Percentiles rank a stretch among this genome's conserved stretches.
Evolutionary conservation across 2,888 invertebrate genomes (phyloP).

Genomic region (Calliphora vomitoria): DNA sequence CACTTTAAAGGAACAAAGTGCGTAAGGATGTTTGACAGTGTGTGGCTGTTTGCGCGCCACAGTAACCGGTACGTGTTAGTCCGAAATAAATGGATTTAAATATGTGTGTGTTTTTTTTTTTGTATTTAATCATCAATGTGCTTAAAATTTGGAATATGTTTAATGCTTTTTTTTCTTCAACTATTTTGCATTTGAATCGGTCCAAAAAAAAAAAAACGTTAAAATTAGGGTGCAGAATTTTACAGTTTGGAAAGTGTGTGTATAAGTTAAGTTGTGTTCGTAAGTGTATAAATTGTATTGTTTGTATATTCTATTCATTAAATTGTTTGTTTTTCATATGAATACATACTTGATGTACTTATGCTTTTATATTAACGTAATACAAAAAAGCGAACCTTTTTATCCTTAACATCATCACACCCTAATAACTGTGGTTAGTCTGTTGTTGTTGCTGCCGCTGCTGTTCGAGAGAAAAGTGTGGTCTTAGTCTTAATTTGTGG

Average conservation of each 20-base stretch:
- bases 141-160: conserved; percentile 66
- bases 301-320: conserved; percentile 65
- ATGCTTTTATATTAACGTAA: neutral
- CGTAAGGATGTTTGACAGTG: conserved; percentile 26
- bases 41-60: conserved; percentile 4
- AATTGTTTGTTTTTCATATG: conserved; percentile 58
- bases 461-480: conserved; percentile 31
- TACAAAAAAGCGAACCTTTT: conserved; percentile 28
- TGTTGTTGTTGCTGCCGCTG: conserved; percentile 2
- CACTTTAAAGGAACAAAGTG: conserved; percentile 30
- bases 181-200: neutral
- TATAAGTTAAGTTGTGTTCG: neutral
- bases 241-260: neutral
- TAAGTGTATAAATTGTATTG: conserved; percentile 18
- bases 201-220: neutral
- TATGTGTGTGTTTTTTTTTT: conserved; percentile 29
- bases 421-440: conserved; percentile 24
- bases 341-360: conserved; percentile 46
- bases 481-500: conserved; percentile 65
- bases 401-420: conserved; percentile 47
- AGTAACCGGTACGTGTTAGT: conserved; percentile 67
- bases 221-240: conserved; percentile 28
- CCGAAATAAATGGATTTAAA: conserved; percentile 74
- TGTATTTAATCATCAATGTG: conserved; percentile 60
- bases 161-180: conserved; percentile 2